Evolutionary conservation across 2,888 invertebrate species (phyloP), one percentile per base, ranked within the genome.

Genomic region (Plagodis pulveraria): DNA sequence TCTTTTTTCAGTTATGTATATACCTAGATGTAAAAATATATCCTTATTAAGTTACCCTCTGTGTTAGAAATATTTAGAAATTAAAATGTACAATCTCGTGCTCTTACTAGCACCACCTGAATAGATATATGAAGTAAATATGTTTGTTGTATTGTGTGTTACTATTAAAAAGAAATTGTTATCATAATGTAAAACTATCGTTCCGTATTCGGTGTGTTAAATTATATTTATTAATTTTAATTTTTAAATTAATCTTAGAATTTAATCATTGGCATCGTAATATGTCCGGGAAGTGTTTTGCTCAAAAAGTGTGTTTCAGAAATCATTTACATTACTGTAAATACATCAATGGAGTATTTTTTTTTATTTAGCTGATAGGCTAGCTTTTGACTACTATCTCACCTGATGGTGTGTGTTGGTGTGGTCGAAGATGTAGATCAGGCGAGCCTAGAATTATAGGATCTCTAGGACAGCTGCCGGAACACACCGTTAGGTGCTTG

Each of bases 111-210:
- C 71, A 67, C 71, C 47, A 67, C 72, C 72, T 66, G 66, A 69
- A 54, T 76, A 72, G 66, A 57, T 65, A 70, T 22, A 70, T 77
- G 50, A 46, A 50, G 34, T n/a, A 41, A 48, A 12, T 22, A 22
- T 58, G 45, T 45, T 80, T 81, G 81, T 84, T 84, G 83, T 86
- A 77, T 74, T 76, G 82, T 78, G 82, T 83, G 81, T 80, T 83
- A 78, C 67, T 71, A 67, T 77, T 80, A 79, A 78, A 78, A 73
- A 76, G 60, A 77, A 70, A 77, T 78, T 80, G 80, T 84, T 82
- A 77, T 79, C 72, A 71, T 74, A 72, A 65, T 70, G 65, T 66
- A 61, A 65, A 48, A 70, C 64, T 66, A 70, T 68, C 72, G 69
- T 75, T 76, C 64, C 71, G 66, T 66, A 69, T 71, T 72, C 66